Evolutionary conservation across 2,888 invertebrate species (phyloP).

Genomic region (Ferdinandea cuprea): DNA sequence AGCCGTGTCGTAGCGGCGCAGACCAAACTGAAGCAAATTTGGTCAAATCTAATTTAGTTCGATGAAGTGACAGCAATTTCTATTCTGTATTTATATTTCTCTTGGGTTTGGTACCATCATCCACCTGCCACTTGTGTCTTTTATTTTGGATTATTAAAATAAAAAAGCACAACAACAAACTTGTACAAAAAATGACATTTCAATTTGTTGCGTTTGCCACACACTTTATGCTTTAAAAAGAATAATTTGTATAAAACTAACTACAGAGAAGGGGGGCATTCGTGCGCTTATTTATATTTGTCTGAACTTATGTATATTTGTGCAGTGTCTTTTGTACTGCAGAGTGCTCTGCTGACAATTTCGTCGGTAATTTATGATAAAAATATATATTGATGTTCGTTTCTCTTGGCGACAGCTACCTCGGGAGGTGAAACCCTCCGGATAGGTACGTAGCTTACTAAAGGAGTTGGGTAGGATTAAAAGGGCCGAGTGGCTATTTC

Average conservation of each 20-base stretch:
- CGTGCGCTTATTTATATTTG: too few relatives aligned
- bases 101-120: background rate
- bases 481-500: too few relatives aligned
- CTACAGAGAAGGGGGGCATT: conserved; percentile 3
- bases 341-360: too few relatives aligned
- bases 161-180: background rate
- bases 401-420: too few relatives aligned
- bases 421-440: too few relatives aligned
- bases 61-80: conserved; percentile 64
- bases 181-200: conserved; percentile 26
- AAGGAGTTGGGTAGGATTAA: too few relatives aligned
- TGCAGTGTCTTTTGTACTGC: too few relatives aligned
- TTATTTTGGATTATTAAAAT: background rate
- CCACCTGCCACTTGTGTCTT: conserved; percentile 1
- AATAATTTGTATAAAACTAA: conserved; percentile 4
- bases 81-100: conserved; percentile 22
- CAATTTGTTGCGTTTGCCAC: conserved; percentile 29
- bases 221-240: too few relatives aligned
- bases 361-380: too few relatives aligned
- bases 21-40: conserved; percentile 46
- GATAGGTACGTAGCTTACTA: too few relatives aligned
- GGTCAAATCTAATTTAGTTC: conserved; percentile 67
- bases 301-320: too few relatives aligned
- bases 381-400: too few relatives aligned
- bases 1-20: background rate